Base-by-base conservation (phyloP, 2,797 vertebrate genomes). In the Sandelia bainsii region DNA sequence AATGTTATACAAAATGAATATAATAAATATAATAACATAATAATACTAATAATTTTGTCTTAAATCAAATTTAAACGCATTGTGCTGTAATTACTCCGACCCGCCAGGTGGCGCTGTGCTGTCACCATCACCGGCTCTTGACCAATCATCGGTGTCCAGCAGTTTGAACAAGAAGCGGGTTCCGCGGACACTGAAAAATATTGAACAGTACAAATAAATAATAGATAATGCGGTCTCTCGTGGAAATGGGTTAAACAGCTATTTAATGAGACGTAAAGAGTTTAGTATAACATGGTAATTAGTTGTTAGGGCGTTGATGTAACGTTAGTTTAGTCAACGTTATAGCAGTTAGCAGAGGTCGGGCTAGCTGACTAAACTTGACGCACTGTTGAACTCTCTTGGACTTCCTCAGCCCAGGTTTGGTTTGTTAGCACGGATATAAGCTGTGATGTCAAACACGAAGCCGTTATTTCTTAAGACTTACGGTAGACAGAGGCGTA, bases 391-490 rank as follows among this genome's bases (percentile, higher is more conserved):
- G 25, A 25, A 9, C 44, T 13, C 10, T 1, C 40, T 22, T 34
- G 1, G 20, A 6, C 14, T 37, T 37, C 4, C 14, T 17, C 19
- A 2, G 19, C 12, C 14, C 2, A 16, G 4, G 3, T 46, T 44
- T 11, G 6, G 13, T 13, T 11, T 20, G 7, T 22, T 52, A 3
- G 1, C 19, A 1, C 48, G 1, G 19, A 46, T 12, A 3, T 17
- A 46, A 48, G 2, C 13, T 14, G 20, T 0, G 0, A 6, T 27
- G 8, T 44, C 0, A 49, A 70, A 8, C 40, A 92, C 89, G 87
- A 86, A 91, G 48, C 71, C 89, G 0, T 0, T 88, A 11, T 84
- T 62, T 66, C 1, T 95, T 19, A 94, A 88, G 44, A 95, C 95
- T 0, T 95, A 95, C 50, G 92, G 92, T 0, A 93, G 77, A 64